Evolutionary conservation across 2,113 vertebrate genomes (phyloP).

Genomic region (Spermophilus dauricus): DNA sequence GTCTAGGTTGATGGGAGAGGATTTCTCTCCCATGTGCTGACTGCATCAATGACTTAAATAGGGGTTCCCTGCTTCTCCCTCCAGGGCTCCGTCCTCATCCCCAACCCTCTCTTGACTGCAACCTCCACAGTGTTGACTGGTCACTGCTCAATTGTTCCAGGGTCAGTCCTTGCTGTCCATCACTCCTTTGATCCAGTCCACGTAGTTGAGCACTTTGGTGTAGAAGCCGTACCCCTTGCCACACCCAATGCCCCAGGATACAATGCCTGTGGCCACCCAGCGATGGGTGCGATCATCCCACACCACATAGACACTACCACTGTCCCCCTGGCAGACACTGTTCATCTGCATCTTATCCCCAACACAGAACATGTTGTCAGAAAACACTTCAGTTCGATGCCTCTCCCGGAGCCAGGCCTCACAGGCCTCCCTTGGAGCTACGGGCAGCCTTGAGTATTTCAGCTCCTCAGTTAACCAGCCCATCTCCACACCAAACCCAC

Average conservation of each 20-base stretch:
- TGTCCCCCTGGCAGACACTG: conserved; percentile 90
- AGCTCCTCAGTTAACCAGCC: conserved; percentile 74
- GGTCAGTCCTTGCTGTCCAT: conserved; percentile 59
- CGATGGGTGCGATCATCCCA: conserved; percentile 70
- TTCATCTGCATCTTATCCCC: conserved; percentile 63
- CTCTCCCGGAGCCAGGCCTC: conserved; percentile 77
- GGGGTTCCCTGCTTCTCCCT: too few relatives aligned
- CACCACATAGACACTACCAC: conserved; percentile 85
- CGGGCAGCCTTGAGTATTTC: conserved; percentile 87
- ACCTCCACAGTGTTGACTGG: background rate
- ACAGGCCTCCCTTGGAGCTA: conserved; percentile 74
- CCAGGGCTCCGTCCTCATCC: background rate
- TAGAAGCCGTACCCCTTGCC: conserved; percentile 90
- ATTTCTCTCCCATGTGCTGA: background rate
- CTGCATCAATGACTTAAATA: background rate
- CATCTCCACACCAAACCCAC: conserved; percentile 91
- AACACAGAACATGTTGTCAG: conserved; percentile 91
- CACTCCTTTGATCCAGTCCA: conserved; percentile 89
- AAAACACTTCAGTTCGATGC: conserved; percentile 79
- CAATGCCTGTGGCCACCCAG: conserved; percentile 89
- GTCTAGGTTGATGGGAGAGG: background rate
- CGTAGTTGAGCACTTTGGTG: conserved; percentile 89
- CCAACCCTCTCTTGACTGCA: background rate
- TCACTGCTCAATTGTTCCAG: accelerated
- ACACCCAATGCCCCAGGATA: conserved; percentile 91